A percentile compares a stretch with the other conserved stretches of the same genome.
phyloP scores from a whole-genome alignment of 2,113 vertebrate species.

The Protobothrops flavoviridis region DNA sequence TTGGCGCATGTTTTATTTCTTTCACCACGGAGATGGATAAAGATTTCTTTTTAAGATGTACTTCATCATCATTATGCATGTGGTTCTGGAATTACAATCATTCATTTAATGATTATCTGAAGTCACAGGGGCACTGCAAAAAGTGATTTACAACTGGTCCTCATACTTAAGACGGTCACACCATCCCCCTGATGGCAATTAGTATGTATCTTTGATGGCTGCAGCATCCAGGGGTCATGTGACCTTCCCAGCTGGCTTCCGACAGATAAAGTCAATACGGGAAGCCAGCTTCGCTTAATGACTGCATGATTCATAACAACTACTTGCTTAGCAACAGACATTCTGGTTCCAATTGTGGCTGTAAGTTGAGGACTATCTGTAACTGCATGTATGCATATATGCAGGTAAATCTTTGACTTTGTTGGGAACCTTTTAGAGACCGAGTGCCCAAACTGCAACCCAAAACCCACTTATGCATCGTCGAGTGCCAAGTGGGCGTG shows the following conservation, averaged over 20 bases:
- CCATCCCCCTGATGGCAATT: background rate
- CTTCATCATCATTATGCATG: background rate
- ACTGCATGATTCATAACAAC: background rate
- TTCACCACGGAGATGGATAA: background rate
- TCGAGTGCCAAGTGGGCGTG: too few species aligned
- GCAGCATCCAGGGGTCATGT: background rate
- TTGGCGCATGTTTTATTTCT: background rate
- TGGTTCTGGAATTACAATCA: background rate
- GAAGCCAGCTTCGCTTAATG: background rate
- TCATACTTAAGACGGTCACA: background rate
- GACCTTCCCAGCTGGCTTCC: background rate
- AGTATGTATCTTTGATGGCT: background rate
- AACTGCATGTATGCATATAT: too few species aligned
- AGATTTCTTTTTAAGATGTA: background rate
- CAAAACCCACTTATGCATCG: too few species aligned
- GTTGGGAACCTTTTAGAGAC: background rate
- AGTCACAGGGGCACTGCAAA: background rate
- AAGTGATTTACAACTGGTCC: background rate
- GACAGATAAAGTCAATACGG: background rate
- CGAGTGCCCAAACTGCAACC: too few species aligned
- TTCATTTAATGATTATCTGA: background rate
- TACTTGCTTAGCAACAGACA: background rate
- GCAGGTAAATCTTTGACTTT: background rate
- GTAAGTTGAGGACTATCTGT: background rate
- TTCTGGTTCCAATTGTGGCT: background rate